These are phyloP conservation scores for Steromphala cineraria DNA, from an alignment of 2,888 invertebrate genomes.

Conservation along the genomic window DNA sequence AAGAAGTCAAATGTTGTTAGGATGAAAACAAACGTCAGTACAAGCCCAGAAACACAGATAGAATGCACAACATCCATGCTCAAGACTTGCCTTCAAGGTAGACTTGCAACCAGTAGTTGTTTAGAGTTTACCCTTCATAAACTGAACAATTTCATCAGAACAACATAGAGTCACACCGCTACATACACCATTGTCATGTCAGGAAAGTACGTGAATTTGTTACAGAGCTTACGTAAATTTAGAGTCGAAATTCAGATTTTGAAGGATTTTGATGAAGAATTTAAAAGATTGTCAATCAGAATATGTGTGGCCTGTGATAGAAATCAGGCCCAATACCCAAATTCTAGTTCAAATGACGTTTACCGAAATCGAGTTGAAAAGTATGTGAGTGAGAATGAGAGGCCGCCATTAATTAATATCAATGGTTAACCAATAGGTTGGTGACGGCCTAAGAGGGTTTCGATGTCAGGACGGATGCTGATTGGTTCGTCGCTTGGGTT, in stretches of 20 bases:
- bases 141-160: background rate
- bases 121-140: background rate
- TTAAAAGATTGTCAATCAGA: no score
- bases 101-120: background rate
- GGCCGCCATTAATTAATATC: background rate
- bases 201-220: no score
- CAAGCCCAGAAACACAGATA: background rate
- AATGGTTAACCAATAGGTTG: background rate
- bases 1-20: background rate
- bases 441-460: background rate
- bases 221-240: no score
- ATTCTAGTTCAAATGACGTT: no score
- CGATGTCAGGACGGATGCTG: background rate
- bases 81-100: background rate
- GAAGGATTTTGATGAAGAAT: no score
- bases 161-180: background rate
- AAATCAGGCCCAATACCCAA: no score
- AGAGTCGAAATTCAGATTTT: no score
- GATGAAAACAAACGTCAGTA: background rate
- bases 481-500: constrained; percentile 10
- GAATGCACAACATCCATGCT: background rate
- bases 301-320: no score
- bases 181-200: no score
- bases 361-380: no score
- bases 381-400: no score